Base-by-base conservation (phyloP, 2,113 vertebrate genomes). In the Psephotus haematonotus region DNA sequence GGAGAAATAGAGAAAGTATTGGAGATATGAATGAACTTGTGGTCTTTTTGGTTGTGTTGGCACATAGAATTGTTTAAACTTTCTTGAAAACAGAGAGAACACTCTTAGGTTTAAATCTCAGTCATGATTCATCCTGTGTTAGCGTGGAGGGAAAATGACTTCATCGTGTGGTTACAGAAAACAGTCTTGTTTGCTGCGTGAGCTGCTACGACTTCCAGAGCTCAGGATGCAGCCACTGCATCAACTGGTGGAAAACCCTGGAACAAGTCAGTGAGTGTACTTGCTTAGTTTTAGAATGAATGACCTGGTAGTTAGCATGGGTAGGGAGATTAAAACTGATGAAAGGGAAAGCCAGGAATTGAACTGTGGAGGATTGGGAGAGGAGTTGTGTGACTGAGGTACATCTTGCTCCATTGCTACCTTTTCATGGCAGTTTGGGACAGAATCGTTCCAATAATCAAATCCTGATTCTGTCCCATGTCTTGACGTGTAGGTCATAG, bases 331-430 rank as follows among this genome's bases (percentile, higher is more conserved):
- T 5, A 44, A 68, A 91, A 60, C 24, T 60, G 29, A 25, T 44
- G 6, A 23, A 74, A 63, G 19, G n/a, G n/a, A 49, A 65, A 76
- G 23, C 15, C 1, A 1, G 43, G n/a, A 41, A 27, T 3, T 33
- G 49, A 67, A 9, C n/a, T 84, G 23, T 59, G 69, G 22, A 59
- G 25, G 24, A 10, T 0, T 55, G 46, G 25, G 37, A 63, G 41
- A 49, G 19, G 11, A 55, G 35, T 57, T 4, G 0, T 2, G 3
- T 50, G 62, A 68, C 25, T 0, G 2, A 57, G 17, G 14, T 13
- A 2, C 4, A 4, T 33, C 18, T 72, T 89, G 31, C 46, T 64
- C 71, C 33, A 25, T 70, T 59, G 29, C 8, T 0, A 3, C 23
- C 6, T 84, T 57, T 69, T 77, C 11, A 0, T 17, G 31, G 19